Evolutionary conservation across 1,140 invertebrate genomes (phyloP), one percentile per base, ranked within the genome.

Genomic region (Drosophila pachea): DNA sequence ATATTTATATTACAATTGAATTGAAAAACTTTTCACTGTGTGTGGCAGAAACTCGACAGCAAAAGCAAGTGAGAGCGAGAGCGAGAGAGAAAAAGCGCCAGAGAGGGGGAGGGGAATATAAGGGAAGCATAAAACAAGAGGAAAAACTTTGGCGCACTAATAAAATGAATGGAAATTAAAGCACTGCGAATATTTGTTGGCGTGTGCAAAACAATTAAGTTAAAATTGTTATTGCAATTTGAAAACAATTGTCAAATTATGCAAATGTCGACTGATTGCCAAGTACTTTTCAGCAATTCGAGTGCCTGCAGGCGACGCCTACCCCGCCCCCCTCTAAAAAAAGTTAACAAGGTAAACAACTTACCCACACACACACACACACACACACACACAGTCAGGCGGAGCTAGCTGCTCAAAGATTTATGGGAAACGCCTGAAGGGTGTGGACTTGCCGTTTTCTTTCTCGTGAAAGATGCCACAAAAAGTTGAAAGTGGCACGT

Each of bases 211-310:
- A 86, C 81, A 86, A 86, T 86, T 86, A 86, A 86, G 82, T 74
- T 86, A 86, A 86, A 86, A 86, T 87, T 83, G 78, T 87, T 87
- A 86, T 86, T 86, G 78, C 83, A 86, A 87, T 87, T 86, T 86
- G 78, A 86, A 86, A 87, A 86, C 83, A 86, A 86, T 86, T 86
- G 83, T 86, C 83, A 86, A 84, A 86, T 86, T 86, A 86, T 86
- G 84, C 76, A 86, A 86, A 86, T 86, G 55, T 60, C 64, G 65
- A 70, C 74, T 86, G 81, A 86, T 86, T 86, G 81, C 81, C 76
- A 75, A 79, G 79, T 81, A 72, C 74, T 81, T 84, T 81, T 67
- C 76, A 79, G 49, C 69, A 49, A 12, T 31, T 29, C 7, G n/a
- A 33, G 7, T 32, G 8, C 40, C 11, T 31, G 9, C 40, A 6